Conservation (phyloP, 1,140 invertebrate genomes). For the Liolophura sinensis region DNA sequence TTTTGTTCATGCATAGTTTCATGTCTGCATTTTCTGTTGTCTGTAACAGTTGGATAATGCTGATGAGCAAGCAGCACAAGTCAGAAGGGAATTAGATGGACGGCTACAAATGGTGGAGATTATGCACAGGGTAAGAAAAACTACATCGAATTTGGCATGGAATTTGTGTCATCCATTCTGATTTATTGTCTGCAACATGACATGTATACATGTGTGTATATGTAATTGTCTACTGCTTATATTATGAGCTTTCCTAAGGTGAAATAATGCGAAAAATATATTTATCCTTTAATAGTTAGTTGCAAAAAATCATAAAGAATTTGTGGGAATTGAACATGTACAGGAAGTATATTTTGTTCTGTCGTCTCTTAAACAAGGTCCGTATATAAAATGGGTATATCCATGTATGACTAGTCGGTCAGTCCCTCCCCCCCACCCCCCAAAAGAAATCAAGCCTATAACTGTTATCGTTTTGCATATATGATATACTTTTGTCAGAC, state of each 20-base stretch:
- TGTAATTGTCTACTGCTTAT: background rate
- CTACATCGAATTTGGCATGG: background rate
- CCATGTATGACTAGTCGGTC: no score
- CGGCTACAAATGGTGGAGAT: conserved; percentile 94
- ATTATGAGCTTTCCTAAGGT: background rate
- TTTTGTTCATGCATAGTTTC: conserved; percentile 2
- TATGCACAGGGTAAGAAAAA: conserved; percentile 85
- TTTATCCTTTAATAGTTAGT: background rate
- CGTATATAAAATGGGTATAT: no score
- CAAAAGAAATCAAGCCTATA: no score
- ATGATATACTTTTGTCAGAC: no score
- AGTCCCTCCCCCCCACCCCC: no score
- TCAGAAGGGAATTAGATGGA: conserved; percentile 96
- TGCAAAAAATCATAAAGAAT: no score
- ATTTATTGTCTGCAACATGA: no score
- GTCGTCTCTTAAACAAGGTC: no score
- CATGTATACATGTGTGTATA: background rate
- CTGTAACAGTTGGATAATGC: conserved; percentile 87
- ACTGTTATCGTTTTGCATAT: background rate
- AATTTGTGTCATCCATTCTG: no score
- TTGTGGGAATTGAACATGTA: no score
- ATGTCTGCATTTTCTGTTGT: conserved; percentile 6
- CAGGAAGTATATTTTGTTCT: no score
- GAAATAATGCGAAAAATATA: background rate
- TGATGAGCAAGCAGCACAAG: conserved; percentile 99